Evolutionary conservation across 2,888 invertebrate species (phyloP), one percentile per base, ranked within the genome.

Genomic region (Aphodius sticticus): DNA sequence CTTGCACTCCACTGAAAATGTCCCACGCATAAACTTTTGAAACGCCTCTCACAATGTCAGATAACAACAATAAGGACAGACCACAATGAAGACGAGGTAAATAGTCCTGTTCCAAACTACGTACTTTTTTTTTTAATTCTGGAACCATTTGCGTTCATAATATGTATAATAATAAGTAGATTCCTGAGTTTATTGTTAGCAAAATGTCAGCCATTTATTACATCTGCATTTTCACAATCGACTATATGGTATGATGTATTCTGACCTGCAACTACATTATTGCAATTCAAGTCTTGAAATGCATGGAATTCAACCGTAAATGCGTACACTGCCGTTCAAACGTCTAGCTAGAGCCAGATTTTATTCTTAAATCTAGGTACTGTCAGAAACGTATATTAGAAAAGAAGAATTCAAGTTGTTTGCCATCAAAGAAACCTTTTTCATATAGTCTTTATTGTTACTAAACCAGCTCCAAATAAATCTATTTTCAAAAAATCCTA

Each of bases 1-100:
- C 53, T 53, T 53, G 53, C 53, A 53, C 53, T 53, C 53, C 53
- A 53, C 53, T 53, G 53, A 53, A 53, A 53, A 53, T 53, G 53
- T 53, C 53, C 53, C 53, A 53, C 53, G 53, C 53, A 53, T 53
- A 53, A 53, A 53, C 53, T 53, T 53, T 53, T 53, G 53, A 53
- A 53, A 53, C 53, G 53, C 53, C 53, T 53, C 53, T 53, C 53
- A 53, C 53, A 53, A 53, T 53, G 53, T 53, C 53, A 53, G 53
- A 53, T 53, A 53, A 53, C 53, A 53, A 53, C 53, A 53, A 53
- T 53, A 53, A 53, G 53, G 53, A 9, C 9, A 53, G 53, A 53
- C 53, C 53, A 53, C 7, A 12, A 12, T 53, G 53, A 53, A 53
- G 53, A 12, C 53, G 12, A 53, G 53, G 53, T 53, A 12, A 53